Evolutionary conservation across 2,888 invertebrate species (phyloP).

Genomic region (Conchocele bisecta): DNA sequence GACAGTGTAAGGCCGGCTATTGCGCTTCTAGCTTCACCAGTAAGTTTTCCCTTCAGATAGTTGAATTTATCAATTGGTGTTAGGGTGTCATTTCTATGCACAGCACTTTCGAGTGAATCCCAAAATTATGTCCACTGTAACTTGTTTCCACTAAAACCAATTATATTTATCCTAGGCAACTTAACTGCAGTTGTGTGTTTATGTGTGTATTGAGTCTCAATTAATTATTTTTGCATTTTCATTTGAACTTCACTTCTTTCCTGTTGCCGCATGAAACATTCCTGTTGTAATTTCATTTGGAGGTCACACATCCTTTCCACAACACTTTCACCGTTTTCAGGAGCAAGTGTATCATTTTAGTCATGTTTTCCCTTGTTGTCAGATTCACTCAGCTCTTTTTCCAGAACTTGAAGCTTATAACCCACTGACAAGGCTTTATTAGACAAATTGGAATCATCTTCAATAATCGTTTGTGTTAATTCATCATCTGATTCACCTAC

Average conservation of each 20-base stretch:
- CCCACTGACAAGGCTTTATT: too few relatives aligned
- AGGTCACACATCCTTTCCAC: background rate
- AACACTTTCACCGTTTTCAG: background rate
- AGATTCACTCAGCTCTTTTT: too few relatives aligned
- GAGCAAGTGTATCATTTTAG: too few relatives aligned
- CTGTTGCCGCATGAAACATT: too few relatives aligned
- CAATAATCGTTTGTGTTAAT: background rate
- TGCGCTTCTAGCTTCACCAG: background rate
- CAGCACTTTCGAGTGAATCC: background rate
- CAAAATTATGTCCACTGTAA: background rate
- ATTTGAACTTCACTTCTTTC: too few relatives aligned
- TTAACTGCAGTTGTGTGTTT: background rate
- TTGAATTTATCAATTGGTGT: slow-evolving; percentile 1
- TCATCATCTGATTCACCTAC: slow-evolving; percentile 9
- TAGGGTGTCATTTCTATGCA: background rate
- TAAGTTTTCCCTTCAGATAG: background rate
- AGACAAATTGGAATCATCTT: too few relatives aligned
- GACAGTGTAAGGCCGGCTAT: background rate
- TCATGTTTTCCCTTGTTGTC: too few relatives aligned
- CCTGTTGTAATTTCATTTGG: background rate
- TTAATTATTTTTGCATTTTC: background rate
- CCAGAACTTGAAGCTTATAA: too few relatives aligned
- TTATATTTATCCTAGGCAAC: background rate
- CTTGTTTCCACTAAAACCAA: background rate
- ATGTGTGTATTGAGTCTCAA: background rate